Evolutionary conservation across 2,797 vertebrate genomes (phyloP).

Genomic region (Adrianichthys oophorus): DNA sequence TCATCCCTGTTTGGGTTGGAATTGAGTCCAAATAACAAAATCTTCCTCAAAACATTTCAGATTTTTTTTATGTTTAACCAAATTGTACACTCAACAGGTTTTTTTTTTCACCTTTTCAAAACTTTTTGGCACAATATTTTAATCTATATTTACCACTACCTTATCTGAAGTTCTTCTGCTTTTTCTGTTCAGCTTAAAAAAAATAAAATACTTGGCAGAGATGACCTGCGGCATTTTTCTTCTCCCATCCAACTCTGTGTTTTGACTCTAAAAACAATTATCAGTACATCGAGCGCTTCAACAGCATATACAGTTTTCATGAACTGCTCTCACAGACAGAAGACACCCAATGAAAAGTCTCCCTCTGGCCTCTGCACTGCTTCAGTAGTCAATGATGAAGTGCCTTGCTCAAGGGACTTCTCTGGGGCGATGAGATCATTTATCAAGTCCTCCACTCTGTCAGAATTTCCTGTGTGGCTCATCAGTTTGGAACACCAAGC

Average conservation of each 20-base stretch:
- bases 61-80: too few species aligned
- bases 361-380: not conserved
- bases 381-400: slow-evolving; percentile 24
- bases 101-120: too few species aligned
- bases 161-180: too few species aligned
- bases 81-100: too few species aligned
- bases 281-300: not conserved
- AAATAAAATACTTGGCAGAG: too few species aligned
- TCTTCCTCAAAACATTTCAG: too few species aligned
- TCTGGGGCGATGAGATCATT: slow-evolving; percentile 18
- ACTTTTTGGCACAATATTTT: too few species aligned
- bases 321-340: not conserved
- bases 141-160: too few species aligned
- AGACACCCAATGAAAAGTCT: not conserved
- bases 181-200: too few species aligned
- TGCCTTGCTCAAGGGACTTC: slow-evolving; percentile 42
- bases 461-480: slow-evolving; percentile 3
- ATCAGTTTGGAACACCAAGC: slow-evolving; percentile 20
- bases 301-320: not conserved
- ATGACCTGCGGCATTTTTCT: too few species aligned
- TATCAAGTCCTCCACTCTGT: slow-evolving; percentile 30
- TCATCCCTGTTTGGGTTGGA: too few species aligned
- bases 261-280: not conserved
- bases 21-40: too few species aligned
- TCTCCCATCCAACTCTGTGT: not conserved